Conservation (phyloP, 2,888 invertebrate genomes). For the Toxonevra muliebris region DNA sequence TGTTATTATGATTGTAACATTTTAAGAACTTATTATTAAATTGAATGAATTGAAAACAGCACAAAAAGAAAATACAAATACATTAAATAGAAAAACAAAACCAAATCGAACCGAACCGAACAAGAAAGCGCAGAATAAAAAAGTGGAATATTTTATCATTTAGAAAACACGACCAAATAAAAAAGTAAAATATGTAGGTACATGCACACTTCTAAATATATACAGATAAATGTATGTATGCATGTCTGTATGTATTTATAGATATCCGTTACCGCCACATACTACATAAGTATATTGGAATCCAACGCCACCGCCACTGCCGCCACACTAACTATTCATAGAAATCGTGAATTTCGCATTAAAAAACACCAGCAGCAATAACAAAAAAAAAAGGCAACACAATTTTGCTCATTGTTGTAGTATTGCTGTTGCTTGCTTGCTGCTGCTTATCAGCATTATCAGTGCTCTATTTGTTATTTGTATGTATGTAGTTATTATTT, state of each 20-base stretch:
- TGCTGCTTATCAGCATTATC: conserved; percentile 8
- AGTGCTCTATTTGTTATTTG: conserved; percentile 2
- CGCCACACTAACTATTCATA: neutral
- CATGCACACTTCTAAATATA: neutral
- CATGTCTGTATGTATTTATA: neutral
- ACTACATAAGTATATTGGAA: neutral
- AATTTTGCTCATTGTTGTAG: neutral
- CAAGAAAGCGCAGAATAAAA: neutral
- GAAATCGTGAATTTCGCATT: conserved; percentile 2
- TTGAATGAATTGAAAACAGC: no score
- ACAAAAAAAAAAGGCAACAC: neutral
- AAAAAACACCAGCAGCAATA: conserved; percentile 1
- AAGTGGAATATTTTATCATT: neutral
- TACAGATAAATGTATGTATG: neutral
- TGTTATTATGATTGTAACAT: no score
- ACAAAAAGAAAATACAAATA: no score
- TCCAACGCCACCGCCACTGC: neutral
- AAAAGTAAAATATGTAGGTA: neutral
- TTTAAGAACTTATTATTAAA: no score
- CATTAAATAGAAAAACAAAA: no score
- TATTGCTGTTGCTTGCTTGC: neutral
- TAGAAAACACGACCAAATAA: neutral
- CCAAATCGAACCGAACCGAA: no score
- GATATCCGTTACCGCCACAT: neutral
- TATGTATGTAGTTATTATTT: neutral